A percentile compares a stretch with the other conserved stretches of the same genome.
These are phyloP conservation scores for Channallabes apus DNA, from an alignment of 2,797 vertebrate genomes.

Conservation along the genomic window DNA sequence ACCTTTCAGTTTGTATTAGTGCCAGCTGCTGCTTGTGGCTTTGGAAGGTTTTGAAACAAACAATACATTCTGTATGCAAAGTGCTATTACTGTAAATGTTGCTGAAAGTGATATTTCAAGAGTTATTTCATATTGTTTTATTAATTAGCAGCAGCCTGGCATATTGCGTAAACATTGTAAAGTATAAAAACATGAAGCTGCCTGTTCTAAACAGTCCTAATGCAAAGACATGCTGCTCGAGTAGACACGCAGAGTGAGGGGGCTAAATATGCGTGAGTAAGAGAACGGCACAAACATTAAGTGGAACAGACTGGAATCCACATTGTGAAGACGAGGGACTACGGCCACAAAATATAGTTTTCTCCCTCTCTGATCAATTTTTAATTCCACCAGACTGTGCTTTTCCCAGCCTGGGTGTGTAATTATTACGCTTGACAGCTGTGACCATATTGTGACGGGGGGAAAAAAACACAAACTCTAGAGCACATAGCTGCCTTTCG, in stretches of 20 bases:
- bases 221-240: background rate
- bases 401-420: constrained; percentile 75
- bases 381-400: constrained; percentile 77
- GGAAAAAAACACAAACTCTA: background rate
- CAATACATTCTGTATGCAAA: background rate
- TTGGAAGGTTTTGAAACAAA: background rate
- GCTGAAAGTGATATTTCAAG: background rate
- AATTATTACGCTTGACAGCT: constrained; percentile 90
- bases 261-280: background rate
- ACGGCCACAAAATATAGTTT: constrained; percentile 71
- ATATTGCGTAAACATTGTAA: background rate
- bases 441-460: constrained; percentile 57
- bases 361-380: constrained; percentile 81
- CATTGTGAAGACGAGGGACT: constrained; percentile 38
- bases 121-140: background rate
- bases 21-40: background rate
- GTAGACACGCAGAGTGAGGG: background rate
- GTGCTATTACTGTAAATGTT: background rate
- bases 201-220: no score
- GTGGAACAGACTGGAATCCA: constrained; percentile 41
- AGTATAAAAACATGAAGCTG: background rate
- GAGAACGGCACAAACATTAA: constrained; percentile 13
- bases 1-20: background rate
- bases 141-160: background rate
- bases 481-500: background rate